Percentiles rank a stretch among this genome's conserved stretches.
These are phyloP conservation scores for Leucophora obtusa DNA, from an alignment of 2,888 invertebrate species.

Conservation along the genomic window DNA sequence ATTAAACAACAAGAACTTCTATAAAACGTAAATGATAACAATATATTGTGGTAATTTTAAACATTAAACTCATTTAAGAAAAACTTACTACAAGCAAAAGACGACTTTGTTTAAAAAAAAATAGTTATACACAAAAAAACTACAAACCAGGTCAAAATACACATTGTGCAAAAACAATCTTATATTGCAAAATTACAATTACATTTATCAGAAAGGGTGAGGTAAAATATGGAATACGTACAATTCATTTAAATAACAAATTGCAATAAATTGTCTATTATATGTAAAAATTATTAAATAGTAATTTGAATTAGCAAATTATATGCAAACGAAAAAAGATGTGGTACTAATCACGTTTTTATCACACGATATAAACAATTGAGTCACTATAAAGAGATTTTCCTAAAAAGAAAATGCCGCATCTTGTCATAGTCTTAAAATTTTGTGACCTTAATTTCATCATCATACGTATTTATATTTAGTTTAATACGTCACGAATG, in stretches of 20 bases:
- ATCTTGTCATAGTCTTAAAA: background rate
- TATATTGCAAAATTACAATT: background rate
- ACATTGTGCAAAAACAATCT: background rate
- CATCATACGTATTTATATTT: background rate
- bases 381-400: slow-evolving; percentile 26
- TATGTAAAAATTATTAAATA: no score
- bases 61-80: background rate
- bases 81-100: background rate
- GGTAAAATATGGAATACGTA: background rate
- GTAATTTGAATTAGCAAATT: background rate
- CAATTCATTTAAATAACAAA: background rate
- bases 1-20: slow-evolving; percentile 13
- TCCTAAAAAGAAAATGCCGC: background rate
- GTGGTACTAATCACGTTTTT: background rate
- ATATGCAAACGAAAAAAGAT: no score
- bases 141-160: background rate
- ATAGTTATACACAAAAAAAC: background rate
- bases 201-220: background rate
- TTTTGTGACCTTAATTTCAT: background rate
- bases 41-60: slow-evolving; percentile 13
- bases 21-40: slow-evolving; percentile 6
- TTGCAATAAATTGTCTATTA: background rate
- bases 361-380: slow-evolving; percentile 28
- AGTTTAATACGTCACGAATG: slow-evolving; percentile 36
- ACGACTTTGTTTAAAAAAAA: no score